These are phyloP conservation scores for Cheilosia soror DNA, from an alignment of 2,888 invertebrate species.

Conservation along the genomic window DNA sequence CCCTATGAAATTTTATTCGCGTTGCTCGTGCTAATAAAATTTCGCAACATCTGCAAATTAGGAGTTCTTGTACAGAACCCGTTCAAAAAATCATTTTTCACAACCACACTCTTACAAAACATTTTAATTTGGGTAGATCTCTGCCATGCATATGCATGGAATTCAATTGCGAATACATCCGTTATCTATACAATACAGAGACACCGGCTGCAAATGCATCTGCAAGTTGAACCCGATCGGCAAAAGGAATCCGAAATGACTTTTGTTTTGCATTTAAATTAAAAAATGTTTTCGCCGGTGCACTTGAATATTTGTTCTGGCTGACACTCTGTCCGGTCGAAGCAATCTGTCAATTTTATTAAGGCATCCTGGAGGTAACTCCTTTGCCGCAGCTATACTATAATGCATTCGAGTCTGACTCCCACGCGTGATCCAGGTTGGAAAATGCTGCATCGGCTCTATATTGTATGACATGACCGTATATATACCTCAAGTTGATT, in stretches of 20 bases:
- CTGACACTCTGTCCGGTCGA: conserved; percentile 8
- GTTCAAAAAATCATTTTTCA: too few relatives aligned
- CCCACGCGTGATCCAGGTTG: conserved; percentile 41
- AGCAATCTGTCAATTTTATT: conserved; percentile 60
- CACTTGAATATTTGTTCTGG: conserved; percentile 49
- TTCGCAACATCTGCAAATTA: too few relatives aligned
- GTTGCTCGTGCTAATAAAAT: too few relatives aligned
- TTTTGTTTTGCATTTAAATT: conserved; percentile 59
- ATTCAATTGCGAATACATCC: too few relatives aligned
- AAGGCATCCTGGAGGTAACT: background rate
- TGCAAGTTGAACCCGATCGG: background rate
- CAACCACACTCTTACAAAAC: too few relatives aligned
- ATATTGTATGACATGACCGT: background rate
- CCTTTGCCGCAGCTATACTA: background rate
- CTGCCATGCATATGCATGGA: too few relatives aligned
- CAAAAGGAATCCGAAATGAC: background rate
- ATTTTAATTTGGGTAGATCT: too few relatives aligned
- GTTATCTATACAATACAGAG: too few relatives aligned
- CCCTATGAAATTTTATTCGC: too few relatives aligned
- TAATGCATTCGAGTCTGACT: too few relatives aligned
- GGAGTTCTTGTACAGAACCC: too few relatives aligned
- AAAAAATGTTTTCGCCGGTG: conserved; percentile 34
- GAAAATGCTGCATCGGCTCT: conserved; percentile 23
- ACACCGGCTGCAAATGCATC: background rate
- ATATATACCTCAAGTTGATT: conserved; percentile 36